Evolutionary conservation across 1,140 invertebrate genomes (phyloP).

Genomic region (Brachionus calyciflorus): DNA sequence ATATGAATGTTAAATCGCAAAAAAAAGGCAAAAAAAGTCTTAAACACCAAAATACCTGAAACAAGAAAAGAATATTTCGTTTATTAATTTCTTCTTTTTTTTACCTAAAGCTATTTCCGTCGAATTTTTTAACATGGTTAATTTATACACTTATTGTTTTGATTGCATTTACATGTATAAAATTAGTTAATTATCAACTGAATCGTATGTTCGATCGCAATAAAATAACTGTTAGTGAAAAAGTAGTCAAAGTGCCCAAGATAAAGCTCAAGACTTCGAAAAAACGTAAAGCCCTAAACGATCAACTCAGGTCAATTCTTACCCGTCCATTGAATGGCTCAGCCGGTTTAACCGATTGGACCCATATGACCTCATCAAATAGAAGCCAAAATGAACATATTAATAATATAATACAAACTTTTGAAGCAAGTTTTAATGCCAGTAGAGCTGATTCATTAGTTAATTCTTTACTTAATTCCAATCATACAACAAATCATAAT

Average conservation of each 20-base stretch:
- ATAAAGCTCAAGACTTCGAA: conserved; percentile 19
- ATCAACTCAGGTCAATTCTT: conserved; percentile 25
- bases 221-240: conserved; percentile 65
- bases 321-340: conserved; percentile 15
- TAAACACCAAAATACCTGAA: too few relatives aligned
- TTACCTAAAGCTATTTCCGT: conserved; percentile 75
- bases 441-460: conserved; percentile 35
- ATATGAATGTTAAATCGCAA: too few relatives aligned
- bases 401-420: conserved; percentile 2
- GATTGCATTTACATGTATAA: conserved; percentile 75
- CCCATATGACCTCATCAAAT: not conserved
- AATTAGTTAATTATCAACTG: conserved; percentile 82
- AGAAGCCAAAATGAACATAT: not conserved
- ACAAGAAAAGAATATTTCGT: not conserved
- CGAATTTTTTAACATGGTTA: conserved; percentile 78
- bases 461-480: not conserved
- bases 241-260: conserved; percentile 41
- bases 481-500: not conserved
- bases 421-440: not conserved
- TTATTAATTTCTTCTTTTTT: conserved; percentile 39
- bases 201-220: conserved; percentile 93
- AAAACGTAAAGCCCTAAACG: conserved; percentile 12
- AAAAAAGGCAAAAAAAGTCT: too few relatives aligned
- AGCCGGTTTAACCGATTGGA: not conserved
- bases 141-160: conserved; percentile 79